Evolutionary conservation across 2,888 invertebrate genomes (phyloP).

Genomic region (Byasa hedistus): DNA sequence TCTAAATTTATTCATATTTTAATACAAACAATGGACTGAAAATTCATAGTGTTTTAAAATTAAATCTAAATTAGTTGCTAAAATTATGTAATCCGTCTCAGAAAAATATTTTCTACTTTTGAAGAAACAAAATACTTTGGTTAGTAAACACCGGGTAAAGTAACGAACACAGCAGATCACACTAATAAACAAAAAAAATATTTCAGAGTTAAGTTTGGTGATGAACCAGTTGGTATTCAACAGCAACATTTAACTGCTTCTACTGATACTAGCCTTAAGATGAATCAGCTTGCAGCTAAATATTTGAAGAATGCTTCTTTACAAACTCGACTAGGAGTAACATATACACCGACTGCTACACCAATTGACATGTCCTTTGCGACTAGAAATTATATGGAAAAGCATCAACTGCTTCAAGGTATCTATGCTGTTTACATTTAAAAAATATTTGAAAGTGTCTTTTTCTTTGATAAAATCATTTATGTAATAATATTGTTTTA

Average conservation of each 20-base stretch:
- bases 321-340: slow-evolving; percentile 32
- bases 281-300: slow-evolving; percentile 74
- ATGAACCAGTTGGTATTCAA: slow-evolving; percentile 55
- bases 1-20: no score
- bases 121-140: no score
- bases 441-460: no score
- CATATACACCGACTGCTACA: slow-evolving; percentile 40
- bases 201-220: slow-evolving; percentile 72
- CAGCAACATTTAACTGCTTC: slow-evolving; percentile 49
- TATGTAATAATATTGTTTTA: no score
- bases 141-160: not conserved
- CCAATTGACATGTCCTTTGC: slow-evolving; percentile 84
- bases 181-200: not conserved
- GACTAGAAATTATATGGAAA: slow-evolving; percentile 85
- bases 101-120: no score
- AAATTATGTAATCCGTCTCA: no score
- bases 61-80: no score
- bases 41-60: no score
- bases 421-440: slow-evolving; percentile 7
- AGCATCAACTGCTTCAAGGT: slow-evolving; percentile 82
- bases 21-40: no score
- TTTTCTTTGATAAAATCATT: no score
- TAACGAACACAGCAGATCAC: not conserved
- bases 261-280: slow-evolving; percentile 72
- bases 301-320: slow-evolving; percentile 53